Percentiles rank a stretch among this genome's conserved stretches.
phyloP scores from a whole-genome alignment of 2,888 invertebrate species.

The Acanthococcus lagerstroemiae region DNA sequence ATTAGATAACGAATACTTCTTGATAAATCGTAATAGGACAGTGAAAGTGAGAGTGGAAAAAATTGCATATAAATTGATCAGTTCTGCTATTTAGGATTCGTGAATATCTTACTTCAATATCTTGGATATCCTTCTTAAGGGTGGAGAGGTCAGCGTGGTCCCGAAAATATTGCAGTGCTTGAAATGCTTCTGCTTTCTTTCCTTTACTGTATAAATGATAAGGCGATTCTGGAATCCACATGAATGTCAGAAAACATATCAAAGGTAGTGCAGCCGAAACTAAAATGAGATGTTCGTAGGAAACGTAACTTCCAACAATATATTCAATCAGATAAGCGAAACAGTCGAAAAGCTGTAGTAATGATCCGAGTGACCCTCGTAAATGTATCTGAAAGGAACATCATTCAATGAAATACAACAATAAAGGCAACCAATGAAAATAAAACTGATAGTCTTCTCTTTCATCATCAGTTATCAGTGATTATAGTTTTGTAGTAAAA shows the following conservation, averaged over 20 bases:
- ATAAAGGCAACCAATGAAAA: no score
- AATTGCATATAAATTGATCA: no score
- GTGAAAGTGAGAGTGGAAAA: no score
- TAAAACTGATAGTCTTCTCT: no score
- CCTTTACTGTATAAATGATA: conserved; percentile 34
- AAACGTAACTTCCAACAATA: conserved; percentile 58
- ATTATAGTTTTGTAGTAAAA: no score
- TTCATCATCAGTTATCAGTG: no score
- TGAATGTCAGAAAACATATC: conserved; percentile 31
- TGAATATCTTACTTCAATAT: conserved; percentile 33
- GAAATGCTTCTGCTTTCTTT: conserved; percentile 31
- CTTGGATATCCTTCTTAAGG: conserved; percentile 33
- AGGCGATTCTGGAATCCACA: conserved; percentile 36
- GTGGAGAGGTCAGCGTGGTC: conserved; percentile 23
- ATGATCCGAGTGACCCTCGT: conserved; percentile 72
- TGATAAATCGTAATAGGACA: no score
- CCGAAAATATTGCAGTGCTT: conserved; percentile 34
- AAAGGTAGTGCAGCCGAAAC: conserved; percentile 32
- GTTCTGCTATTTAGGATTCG: neutral
- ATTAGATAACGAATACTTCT: no score
- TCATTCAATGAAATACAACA: neutral
- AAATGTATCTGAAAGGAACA: conserved; percentile 50
- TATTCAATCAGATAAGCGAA: conserved; percentile 61
- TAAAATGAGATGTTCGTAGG: conserved; percentile 48
- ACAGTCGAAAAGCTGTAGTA: conserved; percentile 62